Evolutionary conservation across 1,140 invertebrate genomes (phyloP), one percentile per base, ranked within the genome.

Genomic region (Drosophila suzukii): DNA sequence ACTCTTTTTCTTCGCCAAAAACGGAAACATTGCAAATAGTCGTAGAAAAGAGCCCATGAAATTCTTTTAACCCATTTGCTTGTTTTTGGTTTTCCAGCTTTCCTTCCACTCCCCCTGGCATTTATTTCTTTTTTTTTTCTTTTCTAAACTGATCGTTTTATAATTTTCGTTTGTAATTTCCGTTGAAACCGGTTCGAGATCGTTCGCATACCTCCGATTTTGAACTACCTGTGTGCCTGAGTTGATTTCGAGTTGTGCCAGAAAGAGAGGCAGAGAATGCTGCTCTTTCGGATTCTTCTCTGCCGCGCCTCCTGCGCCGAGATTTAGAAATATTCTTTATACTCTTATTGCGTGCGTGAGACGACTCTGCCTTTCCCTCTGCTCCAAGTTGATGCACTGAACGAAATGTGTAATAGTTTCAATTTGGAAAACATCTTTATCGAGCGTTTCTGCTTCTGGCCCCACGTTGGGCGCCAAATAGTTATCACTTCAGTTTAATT

Each of bases 131-230:
- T 68, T 74, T 74, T 62, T 41, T 53, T 59, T 72, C 70, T 75
- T 88, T 89, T 89, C 84, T 89, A 89, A 89, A 89, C 84, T 89
- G 84, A 89, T 89, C 84, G 84, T 89, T 89, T 89, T 89, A 89
- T 89, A 89, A 90, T 89, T 90, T 89, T 89, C 85, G 85, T 88
- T 90, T 90, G 85, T 91, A 91, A 90, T 91, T 91, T 91, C 90
- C 90, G 90, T 90, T 91, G 81, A 91, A 91, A 91, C 90, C 85
- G 90, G 90, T 91, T 91, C 81, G 63, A 78, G 80, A 88, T 88
- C 90, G 85, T 79, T 90, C 79, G 82, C 74, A 91, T 91, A 81
- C 90, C 65, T 68, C 65, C 61, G 61, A 68, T 68, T 66, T 75
- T 44, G 56, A 89, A 89, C 85, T 89, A 89, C 85, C 85, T 88